Evolutionary conservation across 1,140 invertebrate genomes (phyloP).

Genomic region (Scaptomyza graminum): DNA sequence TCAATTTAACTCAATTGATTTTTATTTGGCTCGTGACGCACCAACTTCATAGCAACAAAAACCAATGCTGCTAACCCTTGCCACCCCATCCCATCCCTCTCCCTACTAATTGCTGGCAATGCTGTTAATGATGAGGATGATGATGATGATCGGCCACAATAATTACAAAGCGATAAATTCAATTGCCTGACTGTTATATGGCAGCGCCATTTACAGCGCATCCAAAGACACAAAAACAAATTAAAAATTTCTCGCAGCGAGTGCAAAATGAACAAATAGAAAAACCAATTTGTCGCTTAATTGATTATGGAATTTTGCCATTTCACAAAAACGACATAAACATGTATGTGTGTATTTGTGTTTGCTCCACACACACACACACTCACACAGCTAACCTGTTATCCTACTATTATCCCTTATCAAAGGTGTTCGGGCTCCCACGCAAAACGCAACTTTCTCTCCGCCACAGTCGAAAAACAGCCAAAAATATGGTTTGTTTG

Average conservation of each 20-base stretch:
- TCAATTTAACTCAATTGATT: constrained; percentile 76
- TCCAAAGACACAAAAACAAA: constrained; percentile 21
- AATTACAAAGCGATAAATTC: constrained; percentile 72
- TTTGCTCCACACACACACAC: no score
- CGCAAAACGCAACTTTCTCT: no score
- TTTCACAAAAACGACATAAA: background rate
- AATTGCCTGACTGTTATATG: constrained; percentile 35
- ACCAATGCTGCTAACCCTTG: no score
- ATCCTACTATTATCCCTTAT: no score
- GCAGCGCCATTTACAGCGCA: constrained; percentile 15
- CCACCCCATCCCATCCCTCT: background rate
- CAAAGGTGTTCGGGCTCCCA: no score
- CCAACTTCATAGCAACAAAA: constrained; percentile 15
- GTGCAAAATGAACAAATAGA: constrained; percentile 4
- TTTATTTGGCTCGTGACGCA: constrained; percentile 69
- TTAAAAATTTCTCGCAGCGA: constrained; percentile 17
- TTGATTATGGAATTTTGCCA: background rate
- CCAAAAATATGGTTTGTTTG: no score
- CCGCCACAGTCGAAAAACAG: no score
- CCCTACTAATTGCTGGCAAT: constrained; percentile 32
- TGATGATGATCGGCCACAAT: constrained; percentile 69
- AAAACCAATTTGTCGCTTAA: constrained; percentile 3
- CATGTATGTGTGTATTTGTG: no score
- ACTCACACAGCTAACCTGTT: no score
- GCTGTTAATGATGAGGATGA: constrained; percentile 25